phyloP scores from a whole-genome alignment of 2,797 vertebrate species.

The Saxicola maurus region DNA sequence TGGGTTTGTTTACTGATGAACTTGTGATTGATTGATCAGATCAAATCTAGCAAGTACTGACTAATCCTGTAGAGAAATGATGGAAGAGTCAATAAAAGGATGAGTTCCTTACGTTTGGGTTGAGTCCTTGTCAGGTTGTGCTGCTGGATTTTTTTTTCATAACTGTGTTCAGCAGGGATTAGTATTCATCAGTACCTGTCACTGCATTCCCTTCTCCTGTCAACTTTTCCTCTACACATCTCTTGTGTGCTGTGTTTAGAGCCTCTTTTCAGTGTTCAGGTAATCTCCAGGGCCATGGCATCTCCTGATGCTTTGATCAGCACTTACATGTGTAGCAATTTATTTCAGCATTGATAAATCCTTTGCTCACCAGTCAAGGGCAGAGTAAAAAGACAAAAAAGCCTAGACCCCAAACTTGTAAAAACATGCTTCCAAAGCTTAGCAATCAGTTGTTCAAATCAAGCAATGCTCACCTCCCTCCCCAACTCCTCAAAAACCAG shows the following conservation, averaged over 20 bases:
- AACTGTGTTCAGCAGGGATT: neutral
- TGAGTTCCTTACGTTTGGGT: neutral
- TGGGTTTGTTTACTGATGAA: neutral
- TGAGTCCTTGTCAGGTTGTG: neutral
- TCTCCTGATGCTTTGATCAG: neutral
- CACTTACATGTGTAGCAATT: neutral
- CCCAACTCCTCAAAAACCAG: neutral
- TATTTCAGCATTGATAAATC: neutral
- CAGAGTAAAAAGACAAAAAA: neutral
- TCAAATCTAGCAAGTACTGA: neutral
- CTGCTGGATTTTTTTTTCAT: neutral
- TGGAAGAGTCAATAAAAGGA: neutral
- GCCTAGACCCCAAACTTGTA: accelerated
- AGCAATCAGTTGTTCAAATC: neutral
- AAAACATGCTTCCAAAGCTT: neutral
- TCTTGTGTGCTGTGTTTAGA: neutral
- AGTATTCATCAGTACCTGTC: neutral
- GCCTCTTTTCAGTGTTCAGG: neutral
- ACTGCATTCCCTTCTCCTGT: neutral
- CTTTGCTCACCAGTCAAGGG: neutral
- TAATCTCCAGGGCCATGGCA: neutral
- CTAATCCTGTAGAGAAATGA: neutral
- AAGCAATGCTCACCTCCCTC: neutral
- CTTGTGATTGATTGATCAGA: neutral
- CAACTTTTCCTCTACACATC: neutral